Evolutionary conservation across 1,140 invertebrate species (phyloP).

Genomic region (Drosophila chauvacae): DNA sequence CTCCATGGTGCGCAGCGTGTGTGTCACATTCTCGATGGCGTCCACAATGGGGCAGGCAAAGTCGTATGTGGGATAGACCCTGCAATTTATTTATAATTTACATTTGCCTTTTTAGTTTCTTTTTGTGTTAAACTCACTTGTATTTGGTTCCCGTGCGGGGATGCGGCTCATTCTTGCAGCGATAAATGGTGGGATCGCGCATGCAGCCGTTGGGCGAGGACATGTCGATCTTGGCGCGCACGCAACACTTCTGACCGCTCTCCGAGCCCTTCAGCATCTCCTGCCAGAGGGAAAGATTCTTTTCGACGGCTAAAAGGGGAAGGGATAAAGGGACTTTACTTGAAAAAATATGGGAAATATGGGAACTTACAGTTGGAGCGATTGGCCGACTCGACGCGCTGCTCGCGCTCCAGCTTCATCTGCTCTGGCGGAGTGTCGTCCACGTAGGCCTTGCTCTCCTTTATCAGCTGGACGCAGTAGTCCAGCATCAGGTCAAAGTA

Average conservation of each 20-base stretch:
- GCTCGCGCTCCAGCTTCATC: constrained; percentile 98
- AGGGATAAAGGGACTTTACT: neutral
- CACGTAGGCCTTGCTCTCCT: constrained; percentile 96
- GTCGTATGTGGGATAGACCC: constrained; percentile 99
- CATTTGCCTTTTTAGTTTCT: neutral
- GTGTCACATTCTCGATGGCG: constrained; percentile 98
- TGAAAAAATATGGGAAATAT: neutral
- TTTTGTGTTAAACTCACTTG: constrained; percentile 88
- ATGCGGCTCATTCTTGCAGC: constrained; percentile 98
- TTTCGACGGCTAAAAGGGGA: constrained; percentile 89
- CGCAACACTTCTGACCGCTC: constrained; percentile 94
- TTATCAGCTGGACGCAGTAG: constrained; percentile 95
- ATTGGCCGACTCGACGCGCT: constrained; percentile 94
- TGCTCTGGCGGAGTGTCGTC: constrained; percentile 97
- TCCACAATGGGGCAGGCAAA: constrained; percentile 99
- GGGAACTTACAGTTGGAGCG: constrained; percentile 91
- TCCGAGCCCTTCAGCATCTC: constrained; percentile 96
- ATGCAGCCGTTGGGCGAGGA: constrained; percentile 97
- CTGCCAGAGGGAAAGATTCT: constrained; percentile 96
- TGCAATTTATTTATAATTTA: constrained; percentile 85
- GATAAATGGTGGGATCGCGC: constrained; percentile 99
- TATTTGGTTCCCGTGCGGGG: constrained; percentile 97
- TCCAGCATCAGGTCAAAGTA: constrained; percentile 97
- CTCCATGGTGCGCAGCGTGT: constrained; percentile 98
- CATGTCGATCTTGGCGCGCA: constrained; percentile 99